Evolutionary conservation across 2,113 vertebrate species (phyloP).

Genomic region (Xiphophorus maculatus): DNA sequence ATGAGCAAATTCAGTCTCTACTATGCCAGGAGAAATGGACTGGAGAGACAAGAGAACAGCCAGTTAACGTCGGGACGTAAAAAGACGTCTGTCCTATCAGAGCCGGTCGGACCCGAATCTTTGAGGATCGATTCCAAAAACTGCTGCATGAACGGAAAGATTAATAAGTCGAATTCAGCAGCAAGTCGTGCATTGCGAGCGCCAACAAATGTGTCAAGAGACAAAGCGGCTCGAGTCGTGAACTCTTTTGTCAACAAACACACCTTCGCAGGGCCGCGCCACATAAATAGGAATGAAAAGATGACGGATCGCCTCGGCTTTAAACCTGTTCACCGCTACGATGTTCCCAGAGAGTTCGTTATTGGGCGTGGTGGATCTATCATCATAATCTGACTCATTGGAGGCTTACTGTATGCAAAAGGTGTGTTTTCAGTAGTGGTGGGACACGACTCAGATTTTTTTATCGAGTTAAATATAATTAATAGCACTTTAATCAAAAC

Average conservation of each 20-base stretch:
- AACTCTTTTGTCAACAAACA: not conserved
- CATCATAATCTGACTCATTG: too few species aligned
- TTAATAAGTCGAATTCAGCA: not conserved
- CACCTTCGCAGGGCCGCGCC: not conserved
- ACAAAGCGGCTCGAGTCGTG: too few species aligned
- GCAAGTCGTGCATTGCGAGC: not conserved
- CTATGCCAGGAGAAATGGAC: conserved; percentile 54
- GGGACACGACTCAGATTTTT: too few species aligned
- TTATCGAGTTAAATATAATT: too few species aligned
- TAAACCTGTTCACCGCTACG: too few species aligned
- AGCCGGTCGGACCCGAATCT: not conserved
- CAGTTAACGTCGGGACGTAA: too few species aligned
- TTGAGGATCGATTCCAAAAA: not conserved
- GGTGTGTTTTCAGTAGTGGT: too few species aligned
- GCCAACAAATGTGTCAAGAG: not conserved
- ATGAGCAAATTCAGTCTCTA: conserved; percentile 49
- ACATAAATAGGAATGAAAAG: not conserved
- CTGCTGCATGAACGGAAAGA: not conserved
- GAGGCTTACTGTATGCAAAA: too few species aligned
- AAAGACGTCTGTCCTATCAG: not conserved
- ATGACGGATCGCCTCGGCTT: not conserved
- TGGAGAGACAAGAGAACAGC: conserved; percentile 4
- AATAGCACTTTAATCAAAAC: too few species aligned
- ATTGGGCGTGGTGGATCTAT: not conserved
- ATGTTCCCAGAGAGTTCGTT: not conserved